Evolutionary conservation across 2,113 vertebrate genomes (phyloP).

Genomic region (Eulemur rufifrons): DNA sequence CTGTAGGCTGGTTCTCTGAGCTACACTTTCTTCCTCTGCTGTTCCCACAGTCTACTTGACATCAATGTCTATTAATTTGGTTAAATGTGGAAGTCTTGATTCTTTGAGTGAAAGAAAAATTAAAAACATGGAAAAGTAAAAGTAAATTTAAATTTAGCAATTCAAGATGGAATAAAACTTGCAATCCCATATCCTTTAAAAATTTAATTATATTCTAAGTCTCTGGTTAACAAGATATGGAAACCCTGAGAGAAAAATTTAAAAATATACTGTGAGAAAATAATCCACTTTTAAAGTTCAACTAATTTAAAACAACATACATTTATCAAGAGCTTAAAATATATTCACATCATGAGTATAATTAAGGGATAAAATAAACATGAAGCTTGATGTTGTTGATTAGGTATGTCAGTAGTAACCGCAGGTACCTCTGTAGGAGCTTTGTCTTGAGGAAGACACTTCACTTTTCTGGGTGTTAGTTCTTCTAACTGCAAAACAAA

Average conservation of each 20-base stretch:
- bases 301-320: neutral
- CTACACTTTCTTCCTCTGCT: neutral
- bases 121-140: neutral
- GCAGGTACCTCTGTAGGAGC: neutral
- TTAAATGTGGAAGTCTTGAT: neutral
- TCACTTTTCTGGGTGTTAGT: fast-evolving
- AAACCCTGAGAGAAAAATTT: neutral
- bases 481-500: neutral
- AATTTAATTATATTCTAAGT: neutral
- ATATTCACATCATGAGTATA: neutral
- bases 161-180: neutral
- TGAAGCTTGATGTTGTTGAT: fast-evolving
- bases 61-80: fast-evolving
- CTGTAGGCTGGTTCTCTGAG: neutral
- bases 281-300: neutral
- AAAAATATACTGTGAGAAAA: neutral
- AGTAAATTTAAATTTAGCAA: neutral
- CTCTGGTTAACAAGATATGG: neutral
- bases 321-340: neutral
- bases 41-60: neutral
- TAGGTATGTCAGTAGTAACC: fast-evolving
- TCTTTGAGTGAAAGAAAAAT: neutral
- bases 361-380: neutral
- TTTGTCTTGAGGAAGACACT: fast-evolving
- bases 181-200: neutral